Evolutionary conservation across 2,888 invertebrate genomes (phyloP).

Genomic region (Neoaliturus tenellus): DNA sequence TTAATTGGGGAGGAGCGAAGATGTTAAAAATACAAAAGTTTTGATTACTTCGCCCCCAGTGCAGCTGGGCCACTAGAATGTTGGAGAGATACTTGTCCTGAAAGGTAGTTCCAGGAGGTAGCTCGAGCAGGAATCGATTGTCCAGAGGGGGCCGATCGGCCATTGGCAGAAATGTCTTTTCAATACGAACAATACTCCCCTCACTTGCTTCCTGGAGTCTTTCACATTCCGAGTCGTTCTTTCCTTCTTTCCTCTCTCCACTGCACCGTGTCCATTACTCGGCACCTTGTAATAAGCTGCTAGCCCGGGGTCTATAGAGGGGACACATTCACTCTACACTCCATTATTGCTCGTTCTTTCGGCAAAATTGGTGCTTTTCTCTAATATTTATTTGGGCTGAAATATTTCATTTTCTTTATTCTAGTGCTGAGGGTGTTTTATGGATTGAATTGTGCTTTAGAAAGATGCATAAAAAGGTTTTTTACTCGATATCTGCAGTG

Average conservation of each 20-base stretch:
- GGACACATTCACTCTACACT: neutral
- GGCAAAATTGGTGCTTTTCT: neutral
- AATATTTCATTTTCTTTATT: too few species aligned
- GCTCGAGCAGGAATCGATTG: slow-evolving; percentile 33
- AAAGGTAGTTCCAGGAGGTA: slow-evolving; percentile 31
- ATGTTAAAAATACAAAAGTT: slow-evolving; percentile 38
- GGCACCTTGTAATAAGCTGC: slow-evolving; percentile 2
- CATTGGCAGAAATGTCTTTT: slow-evolving; percentile 48
- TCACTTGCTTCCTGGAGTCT: slow-evolving; percentile 41
- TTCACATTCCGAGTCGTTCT: slow-evolving; percentile 9
- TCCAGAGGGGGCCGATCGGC: slow-evolving; percentile 15
- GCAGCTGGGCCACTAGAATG: slow-evolving; percentile 24
- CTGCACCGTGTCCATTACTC: slow-evolving; percentile 24
- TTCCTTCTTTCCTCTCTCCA: too few species aligned
- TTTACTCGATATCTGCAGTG: too few species aligned
- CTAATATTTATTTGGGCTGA: too few species aligned
- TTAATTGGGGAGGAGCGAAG: slow-evolving; percentile 1
- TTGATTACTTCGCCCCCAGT: slow-evolving; percentile 23
- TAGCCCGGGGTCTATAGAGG: neutral
- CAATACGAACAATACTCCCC: slow-evolving; percentile 40
- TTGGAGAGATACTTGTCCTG: slow-evolving; percentile 33
- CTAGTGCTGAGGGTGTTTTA: too few species aligned
- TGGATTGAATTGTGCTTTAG: too few species aligned
- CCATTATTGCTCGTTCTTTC: neutral
- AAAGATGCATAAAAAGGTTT: too few species aligned